Conservation (phyloP, 1,140 invertebrate genomes). For the Formica selysi region DNA sequence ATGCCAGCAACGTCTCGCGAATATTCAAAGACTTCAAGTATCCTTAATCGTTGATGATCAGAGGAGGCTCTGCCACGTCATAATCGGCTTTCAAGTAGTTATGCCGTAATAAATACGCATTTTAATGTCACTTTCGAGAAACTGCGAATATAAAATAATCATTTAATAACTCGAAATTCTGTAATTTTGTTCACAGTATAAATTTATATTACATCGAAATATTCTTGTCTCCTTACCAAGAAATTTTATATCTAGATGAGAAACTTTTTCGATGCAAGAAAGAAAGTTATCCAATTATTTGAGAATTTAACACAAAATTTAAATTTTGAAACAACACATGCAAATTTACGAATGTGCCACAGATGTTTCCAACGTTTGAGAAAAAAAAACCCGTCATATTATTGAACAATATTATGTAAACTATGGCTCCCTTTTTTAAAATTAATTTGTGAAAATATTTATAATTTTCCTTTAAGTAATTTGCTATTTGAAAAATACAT, state of each 20-base stretch:
- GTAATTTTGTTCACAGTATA: not conserved
- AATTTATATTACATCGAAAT: not conserved
- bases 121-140: not conserved
- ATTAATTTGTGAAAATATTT: slow-evolving; percentile 13
- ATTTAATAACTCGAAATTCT: not conserved
- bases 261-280: not conserved
- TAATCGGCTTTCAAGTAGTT: slow-evolving; percentile 14
- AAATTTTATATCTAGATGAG: not conserved
- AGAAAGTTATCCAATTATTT: not conserved
- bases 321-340: not conserved
- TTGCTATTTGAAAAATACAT: not conserved
- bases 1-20: no score
- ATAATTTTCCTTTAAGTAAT: not conserved
- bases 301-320: not conserved
- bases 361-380: not conserved
- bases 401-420: not conserved
- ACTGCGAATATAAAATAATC: not conserved
- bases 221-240: not conserved
- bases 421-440: not conserved
- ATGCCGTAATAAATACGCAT: not conserved
- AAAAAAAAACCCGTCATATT: not conserved
- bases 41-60: not conserved
- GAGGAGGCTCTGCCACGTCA: not conserved
- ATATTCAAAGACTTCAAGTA: slow-evolving; percentile 1
- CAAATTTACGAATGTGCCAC: not conserved